Evolutionary conservation across 2,113 vertebrate species (phyloP), one percentile per base, ranked within the genome.

Genomic region (Scortum barcoo): DNA sequence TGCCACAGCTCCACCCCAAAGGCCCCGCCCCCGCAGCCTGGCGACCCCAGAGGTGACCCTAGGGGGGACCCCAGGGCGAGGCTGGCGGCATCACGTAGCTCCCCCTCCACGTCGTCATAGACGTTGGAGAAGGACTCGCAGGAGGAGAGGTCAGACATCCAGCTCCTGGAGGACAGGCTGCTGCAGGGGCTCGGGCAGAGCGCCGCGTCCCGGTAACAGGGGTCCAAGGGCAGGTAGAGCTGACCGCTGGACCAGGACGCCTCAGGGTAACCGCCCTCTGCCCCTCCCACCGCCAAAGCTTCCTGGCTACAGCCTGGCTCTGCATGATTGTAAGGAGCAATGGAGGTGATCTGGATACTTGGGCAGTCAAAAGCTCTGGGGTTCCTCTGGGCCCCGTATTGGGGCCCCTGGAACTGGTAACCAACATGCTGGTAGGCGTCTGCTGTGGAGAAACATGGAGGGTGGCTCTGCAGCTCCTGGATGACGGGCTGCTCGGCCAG

Each of bases 281-380:
- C 88, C 28, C 92, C 81, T 0, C 57, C 74, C 26, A 40, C 56
- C 5, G n/a, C 78, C 56, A 70, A 24, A 14, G 36, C 78, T 5
- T 80, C 83, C 10, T 87, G 91, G 24, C 53, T 72, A 10, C 26
- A 3, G 44, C 56, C 69, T 1, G 51, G 63, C 40, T 95, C 94
- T 14, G 80, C 80, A 20, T 92, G 91, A 60, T 60, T 91, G 90
- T 81, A 91, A 1, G 93, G 85, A 33, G 94, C 89, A 17, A 99
- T 99, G 9, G 98, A 97, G 76, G 98, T 99, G 89, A 99, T 99
- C 88, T 99, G 97, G 89, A 99, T 99, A 89, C 98, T 99, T 38
- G 98, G 98, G 83, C 98, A 99, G 87, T 98, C 96, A 28, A 99
- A 99, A 22, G 96, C 91, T 83, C 97, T 96, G 91, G 94, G 95